phyloP scores from a whole-genome alignment of 2,888 invertebrate species.

The Platerodrilus igneus region DNA sequence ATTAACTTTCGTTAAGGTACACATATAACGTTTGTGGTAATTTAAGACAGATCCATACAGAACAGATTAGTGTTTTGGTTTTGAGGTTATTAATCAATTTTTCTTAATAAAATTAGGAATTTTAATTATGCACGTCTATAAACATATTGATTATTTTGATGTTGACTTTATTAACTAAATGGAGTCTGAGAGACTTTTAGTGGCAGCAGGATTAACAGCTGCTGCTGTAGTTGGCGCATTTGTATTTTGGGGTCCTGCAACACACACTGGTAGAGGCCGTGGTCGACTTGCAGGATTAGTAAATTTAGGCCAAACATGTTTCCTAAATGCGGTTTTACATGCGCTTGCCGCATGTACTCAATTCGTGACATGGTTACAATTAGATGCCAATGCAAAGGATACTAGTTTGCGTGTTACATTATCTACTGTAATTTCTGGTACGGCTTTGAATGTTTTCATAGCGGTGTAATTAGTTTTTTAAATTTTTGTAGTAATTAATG shows the following conservation, averaged over 20 bases:
- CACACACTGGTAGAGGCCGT: constrained; percentile 52
- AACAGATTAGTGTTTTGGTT: no score
- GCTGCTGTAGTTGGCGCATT: constrained; percentile 80
- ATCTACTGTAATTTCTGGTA: constrained; percentile 70
- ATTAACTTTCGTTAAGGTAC: no score
- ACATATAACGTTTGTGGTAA: no score
- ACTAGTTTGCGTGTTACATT: constrained; percentile 71
- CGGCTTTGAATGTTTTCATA: constrained; percentile 26
- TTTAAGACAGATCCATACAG: no score
- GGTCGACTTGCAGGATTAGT: constrained; percentile 81
- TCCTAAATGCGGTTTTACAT: constrained; percentile 86
- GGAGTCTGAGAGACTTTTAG: constrained; percentile 71
- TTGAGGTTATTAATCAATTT: no score
- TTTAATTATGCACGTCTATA: not conserved
- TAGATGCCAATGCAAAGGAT: constrained; percentile 58
- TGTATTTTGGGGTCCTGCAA: constrained; percentile 74
- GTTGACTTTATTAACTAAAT: constrained; percentile 41
- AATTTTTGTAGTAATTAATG: constrained; percentile 61
- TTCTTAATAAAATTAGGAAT: no score
- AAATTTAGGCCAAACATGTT: constrained; percentile 90
- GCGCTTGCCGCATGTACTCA: constrained; percentile 83
- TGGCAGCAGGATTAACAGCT: constrained; percentile 74
- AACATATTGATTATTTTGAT: not conserved
- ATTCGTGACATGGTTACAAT: constrained; percentile 78
- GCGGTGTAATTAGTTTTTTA: constrained; percentile 4